Percentiles rank a stretch among this genome's conserved stretches.
These are phyloP conservation scores for Drosophila serrata DNA, from an alignment of 1,140 invertebrate species.

Conservation along the genomic window DNA sequence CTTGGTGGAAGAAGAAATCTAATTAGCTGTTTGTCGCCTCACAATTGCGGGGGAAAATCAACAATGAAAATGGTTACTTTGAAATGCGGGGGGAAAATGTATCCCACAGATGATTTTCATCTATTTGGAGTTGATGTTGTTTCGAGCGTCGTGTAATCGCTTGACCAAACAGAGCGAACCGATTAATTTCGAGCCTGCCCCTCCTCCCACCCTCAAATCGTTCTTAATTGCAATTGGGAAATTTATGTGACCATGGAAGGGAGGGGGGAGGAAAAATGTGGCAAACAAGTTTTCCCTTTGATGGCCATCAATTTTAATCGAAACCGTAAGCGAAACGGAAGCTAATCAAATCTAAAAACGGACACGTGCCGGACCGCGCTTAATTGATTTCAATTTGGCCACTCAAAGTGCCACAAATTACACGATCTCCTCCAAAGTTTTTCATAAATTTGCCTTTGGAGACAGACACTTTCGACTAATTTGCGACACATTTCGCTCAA, in stretches of 20 bases:
- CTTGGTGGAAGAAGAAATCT: slow-evolving; percentile 30
- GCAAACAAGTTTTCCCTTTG: slow-evolving; percentile 16
- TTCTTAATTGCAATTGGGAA: slow-evolving; percentile 31
- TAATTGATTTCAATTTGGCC: slow-evolving; percentile 79
- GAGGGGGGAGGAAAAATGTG: slow-evolving; percentile 30
- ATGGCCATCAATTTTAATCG: slow-evolving; percentile 73
- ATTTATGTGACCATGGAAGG: slow-evolving; percentile 42
- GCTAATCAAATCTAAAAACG: slow-evolving; percentile 69
- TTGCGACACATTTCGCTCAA: slow-evolving; percentile 69
- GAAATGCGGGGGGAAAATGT: slow-evolving; percentile 28
- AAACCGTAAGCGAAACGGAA: slow-evolving; percentile 37
- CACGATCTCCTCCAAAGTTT: slow-evolving; percentile 46
- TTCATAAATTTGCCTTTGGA: slow-evolving; percentile 74
- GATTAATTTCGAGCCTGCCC: slow-evolving; percentile 34
- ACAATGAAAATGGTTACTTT: slow-evolving; percentile 2
- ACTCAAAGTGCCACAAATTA: slow-evolving; percentile 73
- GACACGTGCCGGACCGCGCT: slow-evolving; percentile 59
- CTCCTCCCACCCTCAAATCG: too few relatives aligned
- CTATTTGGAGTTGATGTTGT: not conserved
- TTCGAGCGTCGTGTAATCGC: slow-evolving; percentile 27
- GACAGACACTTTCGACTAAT: slow-evolving; percentile 78
- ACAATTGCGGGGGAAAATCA: slow-evolving; percentile 55
- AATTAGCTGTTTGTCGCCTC: slow-evolving; percentile 62
- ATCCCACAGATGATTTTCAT: slow-evolving; percentile 23
- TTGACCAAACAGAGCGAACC: slow-evolving; percentile 47